These are phyloP conservation scores for Chymomyza costata DNA, from an alignment of 1,140 invertebrate genomes.

Conservation along the genomic window DNA sequence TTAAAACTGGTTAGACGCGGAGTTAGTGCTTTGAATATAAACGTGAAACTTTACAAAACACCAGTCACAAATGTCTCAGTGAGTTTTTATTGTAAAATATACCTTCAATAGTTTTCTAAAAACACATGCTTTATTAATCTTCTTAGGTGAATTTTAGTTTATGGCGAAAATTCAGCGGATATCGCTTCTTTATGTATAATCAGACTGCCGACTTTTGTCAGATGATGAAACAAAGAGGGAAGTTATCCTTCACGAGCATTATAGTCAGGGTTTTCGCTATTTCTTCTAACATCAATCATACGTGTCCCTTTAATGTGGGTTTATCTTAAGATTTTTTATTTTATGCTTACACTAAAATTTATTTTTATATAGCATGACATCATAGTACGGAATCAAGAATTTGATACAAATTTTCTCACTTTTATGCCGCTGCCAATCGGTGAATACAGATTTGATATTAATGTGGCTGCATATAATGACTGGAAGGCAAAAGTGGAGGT, in stretches of 20 bases:
- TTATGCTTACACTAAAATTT: constrained; percentile 2
- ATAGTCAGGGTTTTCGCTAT: background rate
- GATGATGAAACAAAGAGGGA: constrained; percentile 1
- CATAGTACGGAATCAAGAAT: constrained; percentile 11
- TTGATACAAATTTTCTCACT: background rate
- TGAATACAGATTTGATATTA: constrained; percentile 15
- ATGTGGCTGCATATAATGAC: constrained; percentile 19
- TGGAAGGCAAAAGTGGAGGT: constrained; percentile 18
- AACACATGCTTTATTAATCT: background rate
- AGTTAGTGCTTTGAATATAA: background rate
- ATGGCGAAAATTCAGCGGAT: constrained; percentile 3
- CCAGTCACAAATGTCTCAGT: background rate
- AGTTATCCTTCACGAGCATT: background rate
- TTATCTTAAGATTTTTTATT: background rate
- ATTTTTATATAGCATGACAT: constrained; percentile 22
- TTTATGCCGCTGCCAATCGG: constrained; percentile 1
- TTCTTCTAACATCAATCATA: constrained; percentile 12
- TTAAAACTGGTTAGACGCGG: background rate
- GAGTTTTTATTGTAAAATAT: background rate
- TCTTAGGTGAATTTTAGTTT: background rate
- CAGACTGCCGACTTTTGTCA: constrained; percentile 7
- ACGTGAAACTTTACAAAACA: background rate
- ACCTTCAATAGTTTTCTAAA: background rate
- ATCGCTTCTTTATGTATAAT: constrained; percentile 11
- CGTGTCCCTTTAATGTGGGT: constrained; percentile 15